A percentile compares a stretch with the other conserved stretches of the same genome.
These are phyloP conservation scores for Atrina japonica DNA, from an alignment of 2,888 invertebrate species.

Conservation along the genomic window DNA sequence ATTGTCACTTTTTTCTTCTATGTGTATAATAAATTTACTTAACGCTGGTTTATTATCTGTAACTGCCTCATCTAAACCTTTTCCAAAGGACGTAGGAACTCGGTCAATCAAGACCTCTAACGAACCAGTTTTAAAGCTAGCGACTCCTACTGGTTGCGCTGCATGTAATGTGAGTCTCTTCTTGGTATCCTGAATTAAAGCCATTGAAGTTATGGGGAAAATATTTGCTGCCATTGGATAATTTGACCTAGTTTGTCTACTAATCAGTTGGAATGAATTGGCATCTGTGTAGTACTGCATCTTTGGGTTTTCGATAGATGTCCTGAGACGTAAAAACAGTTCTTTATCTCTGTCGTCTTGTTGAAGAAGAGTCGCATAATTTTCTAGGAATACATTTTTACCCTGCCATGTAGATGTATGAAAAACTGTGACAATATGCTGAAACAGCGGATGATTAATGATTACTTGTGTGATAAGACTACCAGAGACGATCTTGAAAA, in stretches of 20 bases:
- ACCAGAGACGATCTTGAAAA: slow-evolving; percentile 26
- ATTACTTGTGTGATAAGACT: slow-evolving; percentile 25
- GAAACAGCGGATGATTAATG: slow-evolving; percentile 31
- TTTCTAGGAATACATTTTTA: slow-evolving; percentile 32
- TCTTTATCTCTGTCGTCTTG: slow-evolving; percentile 31
- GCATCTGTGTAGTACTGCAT: slow-evolving; percentile 39
- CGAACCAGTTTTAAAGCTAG: slow-evolving; percentile 27
- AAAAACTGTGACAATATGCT: slow-evolving; percentile 30
- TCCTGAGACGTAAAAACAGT: slow-evolving; percentile 31
- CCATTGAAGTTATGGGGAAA: slow-evolving; percentile 41
- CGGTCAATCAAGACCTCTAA: slow-evolving; percentile 41
- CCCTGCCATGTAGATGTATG: slow-evolving; percentile 33
- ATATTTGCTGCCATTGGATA: slow-evolving; percentile 41
- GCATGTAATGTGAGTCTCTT: slow-evolving; percentile 29
- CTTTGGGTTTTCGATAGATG: slow-evolving; percentile 27
- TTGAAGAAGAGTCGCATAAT: slow-evolving; percentile 25
- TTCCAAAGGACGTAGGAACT: slow-evolving; percentile 37
- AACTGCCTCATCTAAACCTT: slow-evolving; percentile 40
- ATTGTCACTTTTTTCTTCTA: slow-evolving; percentile 11
- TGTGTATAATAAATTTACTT: slow-evolving; percentile 36
- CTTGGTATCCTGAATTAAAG: slow-evolving; percentile 31
- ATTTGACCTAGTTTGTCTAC: slow-evolving; percentile 24
- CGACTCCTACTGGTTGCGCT: slow-evolving; percentile 36
- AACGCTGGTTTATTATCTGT: slow-evolving; percentile 42
- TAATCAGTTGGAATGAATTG: slow-evolving; percentile 38